phyloP scores from a whole-genome alignment of 2,888 invertebrate species.

The Idaea aversata region DNA sequence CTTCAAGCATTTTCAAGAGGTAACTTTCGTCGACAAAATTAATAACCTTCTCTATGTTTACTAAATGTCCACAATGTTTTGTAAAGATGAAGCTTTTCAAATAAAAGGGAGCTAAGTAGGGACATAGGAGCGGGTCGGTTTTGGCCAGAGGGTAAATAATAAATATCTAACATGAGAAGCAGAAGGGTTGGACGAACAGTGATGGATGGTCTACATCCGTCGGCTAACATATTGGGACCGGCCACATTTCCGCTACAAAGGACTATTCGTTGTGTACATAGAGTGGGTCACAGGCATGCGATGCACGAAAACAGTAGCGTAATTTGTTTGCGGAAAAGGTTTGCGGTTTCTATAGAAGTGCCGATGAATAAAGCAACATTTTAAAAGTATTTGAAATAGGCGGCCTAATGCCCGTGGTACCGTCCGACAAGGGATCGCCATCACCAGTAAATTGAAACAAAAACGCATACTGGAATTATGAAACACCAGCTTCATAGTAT shows the following conservation, averaged over 20 bases:
- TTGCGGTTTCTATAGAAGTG: constrained; percentile 2
- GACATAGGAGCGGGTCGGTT: constrained; percentile 13
- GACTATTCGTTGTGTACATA: constrained; percentile 17
- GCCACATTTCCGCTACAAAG: constrained; percentile 31
- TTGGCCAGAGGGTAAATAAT: constrained; percentile 54
- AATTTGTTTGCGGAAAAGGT: constrained; percentile 1
- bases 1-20: neutral
- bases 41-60: neutral
- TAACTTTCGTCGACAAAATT: neutral
- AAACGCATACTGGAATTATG: neutral
- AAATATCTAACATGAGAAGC: constrained; percentile 35
- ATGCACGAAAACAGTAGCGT: constrained; percentile 11
- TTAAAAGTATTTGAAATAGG: constrained; percentile 4
- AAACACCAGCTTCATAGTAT: neutral
- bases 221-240: constrained; percentile 41
- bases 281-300: constrained; percentile 14
- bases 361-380: constrained; percentile 4
- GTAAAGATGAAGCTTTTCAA: constrained; percentile 25
- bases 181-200: constrained; percentile 43
- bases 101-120: constrained; percentile 18
- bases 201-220: constrained; percentile 45
- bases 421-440: neutral
- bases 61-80: constrained; percentile 6
- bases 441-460: neutral
- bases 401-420: constrained; percentile 7